A percentile compares a stretch with the other conserved stretches of the same genome.
These are phyloP conservation scores for Motacilla alba DNA, from an alignment of 2,113 vertebrate genomes.

Conservation along the genomic window DNA sequence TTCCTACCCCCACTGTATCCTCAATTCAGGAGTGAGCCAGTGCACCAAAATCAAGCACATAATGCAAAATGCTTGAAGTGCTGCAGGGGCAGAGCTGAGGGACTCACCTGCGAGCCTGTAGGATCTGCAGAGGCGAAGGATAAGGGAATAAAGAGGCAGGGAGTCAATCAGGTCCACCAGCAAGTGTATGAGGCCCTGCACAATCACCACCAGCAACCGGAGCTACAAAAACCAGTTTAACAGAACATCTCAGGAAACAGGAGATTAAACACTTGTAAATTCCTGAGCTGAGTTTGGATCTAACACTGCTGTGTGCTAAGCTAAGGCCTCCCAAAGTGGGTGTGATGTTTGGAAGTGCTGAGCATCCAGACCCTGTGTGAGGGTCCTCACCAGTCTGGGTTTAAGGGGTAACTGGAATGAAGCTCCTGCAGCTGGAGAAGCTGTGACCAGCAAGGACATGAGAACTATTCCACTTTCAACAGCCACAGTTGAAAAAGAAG, in stretches of 20 bases:
- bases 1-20: background rate
- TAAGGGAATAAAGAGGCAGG: conserved; percentile 87
- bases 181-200: conserved; percentile 90
- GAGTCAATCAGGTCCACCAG: conserved; percentile 89
- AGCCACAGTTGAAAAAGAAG: background rate
- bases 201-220: conserved; percentile 87
- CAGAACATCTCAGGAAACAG: background rate
- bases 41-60: background rate
- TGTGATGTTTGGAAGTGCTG: background rate
- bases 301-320: background rate
- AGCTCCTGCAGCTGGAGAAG: background rate
- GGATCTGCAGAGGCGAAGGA: conserved; percentile 83
- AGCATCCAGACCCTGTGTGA: background rate
- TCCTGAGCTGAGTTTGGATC: background rate
- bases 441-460: background rate
- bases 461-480: background rate
- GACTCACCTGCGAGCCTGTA: conserved; percentile 88
- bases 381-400: background rate
- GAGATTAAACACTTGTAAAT: background rate
- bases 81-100: background rate
- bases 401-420: background rate
- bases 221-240: conserved; percentile 70
- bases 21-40: background rate
- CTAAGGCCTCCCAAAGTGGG: background rate
- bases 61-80: background rate